Evolutionary conservation across 2,888 invertebrate genomes (phyloP).

Genomic region (Steinernema carpocapsae): DNA sequence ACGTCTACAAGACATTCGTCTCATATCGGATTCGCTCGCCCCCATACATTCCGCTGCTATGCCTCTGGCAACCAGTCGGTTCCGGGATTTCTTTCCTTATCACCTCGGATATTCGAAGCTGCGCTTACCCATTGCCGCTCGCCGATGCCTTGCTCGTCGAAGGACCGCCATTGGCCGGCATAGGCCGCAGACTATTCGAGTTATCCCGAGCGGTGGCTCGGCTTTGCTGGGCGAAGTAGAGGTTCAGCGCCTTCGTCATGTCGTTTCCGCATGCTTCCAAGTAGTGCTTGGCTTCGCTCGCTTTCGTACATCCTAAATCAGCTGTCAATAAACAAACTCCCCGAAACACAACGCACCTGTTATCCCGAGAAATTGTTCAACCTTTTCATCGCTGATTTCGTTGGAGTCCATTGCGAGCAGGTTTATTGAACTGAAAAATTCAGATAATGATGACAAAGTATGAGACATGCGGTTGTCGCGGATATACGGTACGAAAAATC

Average conservation of each 20-base stretch:
- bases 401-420: not conserved
- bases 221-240: conserved; percentile 44
- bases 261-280: conserved; percentile 46
- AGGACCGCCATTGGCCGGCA: not conserved
- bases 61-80: too few relatives aligned
- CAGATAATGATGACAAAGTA: too few relatives aligned
- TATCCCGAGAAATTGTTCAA: conserved; percentile 31
- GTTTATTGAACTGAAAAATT: too few relatives aligned
- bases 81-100: too few relatives aligned
- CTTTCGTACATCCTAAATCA: conserved; percentile 37
- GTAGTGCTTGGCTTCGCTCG: conserved; percentile 41
- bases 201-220: not conserved
- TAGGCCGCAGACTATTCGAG: not conserved
- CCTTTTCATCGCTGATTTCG: not conserved
- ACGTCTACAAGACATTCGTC: too few relatives aligned
- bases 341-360: conserved; percentile 13
- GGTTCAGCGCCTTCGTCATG: conserved; percentile 45
- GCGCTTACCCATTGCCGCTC: not conserved
- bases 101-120: too few relatives aligned
- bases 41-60: too few relatives aligned
- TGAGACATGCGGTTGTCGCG: too few relatives aligned
- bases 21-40: too few relatives aligned
- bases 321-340: too few relatives aligned
- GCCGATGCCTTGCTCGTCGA: not conserved
- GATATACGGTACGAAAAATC: too few relatives aligned